Conservation (phyloP, 2,888 invertebrate species). For the Calameuta filiformis region DNA sequence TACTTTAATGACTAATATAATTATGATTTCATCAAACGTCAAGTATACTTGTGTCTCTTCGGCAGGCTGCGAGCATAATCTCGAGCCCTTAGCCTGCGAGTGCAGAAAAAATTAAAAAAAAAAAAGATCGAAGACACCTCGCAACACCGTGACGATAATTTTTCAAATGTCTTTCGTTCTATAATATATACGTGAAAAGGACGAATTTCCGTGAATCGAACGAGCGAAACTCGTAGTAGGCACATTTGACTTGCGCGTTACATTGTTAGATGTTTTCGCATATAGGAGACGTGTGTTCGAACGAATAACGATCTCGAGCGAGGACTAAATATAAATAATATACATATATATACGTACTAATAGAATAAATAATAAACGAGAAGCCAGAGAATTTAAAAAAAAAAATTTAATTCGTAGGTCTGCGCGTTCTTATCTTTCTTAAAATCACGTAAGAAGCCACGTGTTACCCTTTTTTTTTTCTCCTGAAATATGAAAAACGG, state of each 20-base stretch:
- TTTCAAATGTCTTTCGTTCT: not conserved
- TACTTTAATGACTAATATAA: not conserved
- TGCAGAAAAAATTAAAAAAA: not conserved
- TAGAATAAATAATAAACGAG: not conserved
- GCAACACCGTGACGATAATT: not conserved
- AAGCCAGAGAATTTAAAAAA: not conserved
- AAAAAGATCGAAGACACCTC: not conserved
- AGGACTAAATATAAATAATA: not conserved
- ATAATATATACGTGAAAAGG: not conserved
- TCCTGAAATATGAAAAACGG: not conserved
- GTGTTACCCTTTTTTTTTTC: too few relatives aligned
- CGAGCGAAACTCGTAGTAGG: not conserved
- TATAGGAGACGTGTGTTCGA: not conserved
- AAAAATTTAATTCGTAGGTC: not conserved
- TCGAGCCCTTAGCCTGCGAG: conserved; percentile 25
- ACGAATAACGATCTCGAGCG: not conserved
- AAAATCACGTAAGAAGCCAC: too few relatives aligned
- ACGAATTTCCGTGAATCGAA: not conserved
- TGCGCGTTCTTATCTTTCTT: too few relatives aligned
- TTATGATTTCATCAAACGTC: not conserved
- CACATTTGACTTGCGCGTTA: not conserved
- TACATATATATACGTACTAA: not conserved
- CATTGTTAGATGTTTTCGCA: not conserved
- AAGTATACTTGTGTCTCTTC: not conserved
- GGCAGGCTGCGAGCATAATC: conserved; percentile 26